Base-by-base conservation (phyloP, 1,140 invertebrate species). In the Gonatopus flavifemur region DNA sequence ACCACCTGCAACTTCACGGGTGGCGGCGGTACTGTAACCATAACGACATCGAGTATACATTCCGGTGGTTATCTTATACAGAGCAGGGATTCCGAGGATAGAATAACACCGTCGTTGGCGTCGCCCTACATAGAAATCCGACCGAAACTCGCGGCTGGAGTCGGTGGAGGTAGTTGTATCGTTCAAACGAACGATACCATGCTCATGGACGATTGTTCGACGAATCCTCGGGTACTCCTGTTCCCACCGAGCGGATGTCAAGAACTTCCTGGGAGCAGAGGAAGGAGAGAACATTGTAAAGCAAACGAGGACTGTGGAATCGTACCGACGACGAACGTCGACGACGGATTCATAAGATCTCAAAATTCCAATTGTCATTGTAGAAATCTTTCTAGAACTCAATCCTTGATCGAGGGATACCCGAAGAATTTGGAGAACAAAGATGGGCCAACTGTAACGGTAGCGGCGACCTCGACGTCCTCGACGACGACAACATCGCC, bases 181-280 rank as follows among this genome's bases (percentile, higher is more conserved):
- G 53, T 71, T 1, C 61, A 70, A 16, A 70, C 66, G 12, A 45
- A 2, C 10, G 5, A 2, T n/a, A 12, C 22, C 38, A 12, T 22
- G 10, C 38, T 24, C n/a, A 15, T n/a, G 9, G 3, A 25, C 20
- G 12, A 7, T 33, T 10, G 25, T 41, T 24, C 18, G 36, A 51
- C n/a, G 13, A 49, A 10, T 9, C 35, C 32, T 21, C 31, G 30
- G 19, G 49, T 52, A 9, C 30, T 56, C 18, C 15, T 52, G 28
- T 22, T 49, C 30, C 57, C 65, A 0, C 71, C 69, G 0, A 74
- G 71, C 36, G 70, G 69, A 0, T 76, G 67, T 46, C 69, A 72
- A 32, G 73, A 76, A 16, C 42, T 77, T 4, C 68, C 75, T 1
- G 69, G 67, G 0, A 68, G 39, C 10, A 53, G 63, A 15, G 48